phyloP scores from a whole-genome alignment of 2,113 vertebrate genomes.

The Himantopus leucocephalus region DNA sequence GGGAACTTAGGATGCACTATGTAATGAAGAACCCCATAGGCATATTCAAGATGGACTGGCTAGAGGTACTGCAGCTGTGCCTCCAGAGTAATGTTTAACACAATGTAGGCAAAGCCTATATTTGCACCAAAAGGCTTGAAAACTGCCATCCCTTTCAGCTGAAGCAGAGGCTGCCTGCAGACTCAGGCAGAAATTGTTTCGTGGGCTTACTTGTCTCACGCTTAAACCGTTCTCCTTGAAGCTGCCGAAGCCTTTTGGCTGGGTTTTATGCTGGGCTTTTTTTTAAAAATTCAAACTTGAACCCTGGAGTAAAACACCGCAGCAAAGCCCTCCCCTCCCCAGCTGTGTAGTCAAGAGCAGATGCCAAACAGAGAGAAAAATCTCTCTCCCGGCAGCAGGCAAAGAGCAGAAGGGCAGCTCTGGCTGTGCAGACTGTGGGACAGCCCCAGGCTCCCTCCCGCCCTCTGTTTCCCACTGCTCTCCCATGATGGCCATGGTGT shows the following conservation, averaged over 20 bases:
- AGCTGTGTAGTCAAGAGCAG: background rate
- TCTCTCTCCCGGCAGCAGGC: background rate
- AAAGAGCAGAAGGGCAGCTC: background rate
- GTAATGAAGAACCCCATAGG: background rate
- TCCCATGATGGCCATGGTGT: background rate
- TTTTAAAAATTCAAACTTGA: background rate
- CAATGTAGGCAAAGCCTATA: background rate
- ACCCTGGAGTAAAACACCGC: background rate
- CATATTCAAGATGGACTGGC: background rate
- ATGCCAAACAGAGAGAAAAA: background rate
- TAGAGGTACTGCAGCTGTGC: background rate
- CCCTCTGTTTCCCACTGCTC: background rate
- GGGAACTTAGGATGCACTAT: background rate
- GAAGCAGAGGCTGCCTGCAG: background rate
- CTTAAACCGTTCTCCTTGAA: background rate
- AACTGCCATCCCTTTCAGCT: background rate
- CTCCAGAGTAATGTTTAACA: background rate
- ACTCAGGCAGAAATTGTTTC: background rate
- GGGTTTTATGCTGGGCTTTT: background rate
- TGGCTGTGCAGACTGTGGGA: background rate
- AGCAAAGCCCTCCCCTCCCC: background rate
- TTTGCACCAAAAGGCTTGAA: background rate
- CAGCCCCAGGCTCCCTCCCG: background rate
- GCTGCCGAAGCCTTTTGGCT: background rate
- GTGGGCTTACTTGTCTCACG: background rate